Evolutionary conservation across 2,888 invertebrate genomes (phyloP), one percentile per base, ranked within the genome.

Genomic region (Nymphalis urticae): DNA sequence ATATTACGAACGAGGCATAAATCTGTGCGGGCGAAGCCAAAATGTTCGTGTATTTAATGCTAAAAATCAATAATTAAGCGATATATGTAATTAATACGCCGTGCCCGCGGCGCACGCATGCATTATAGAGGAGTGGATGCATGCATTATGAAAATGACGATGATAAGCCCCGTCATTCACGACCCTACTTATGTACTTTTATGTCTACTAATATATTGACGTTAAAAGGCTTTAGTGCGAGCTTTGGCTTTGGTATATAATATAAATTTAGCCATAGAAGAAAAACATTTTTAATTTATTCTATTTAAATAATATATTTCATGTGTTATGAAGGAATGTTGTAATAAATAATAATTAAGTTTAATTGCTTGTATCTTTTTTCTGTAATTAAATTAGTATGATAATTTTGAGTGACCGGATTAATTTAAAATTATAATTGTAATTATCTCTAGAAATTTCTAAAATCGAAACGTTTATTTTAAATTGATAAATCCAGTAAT

Each of bases 31-130:
- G 73, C 73, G 75, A 74, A 74, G 78, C 81, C 81, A 80, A 84
- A 88, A 84, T 84, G 84, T 75, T 76, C 79, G 78, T 79, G 82
- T 85, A 83, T 88, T 90, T 87, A 89, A 89, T 87, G 80, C 86
- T 86, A 90, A 92, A 92, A 92, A 92, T 92, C 92, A 90, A 92
- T 92, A 92, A 90, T 91, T 89, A 90, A 90, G 82, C 87, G 84
- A 84, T 86, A 88, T 87, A 87, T 88, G 90, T 91, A 90, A 91
- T 92, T 91, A 92, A 92, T 90, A 88, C 83, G 82, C 75, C 77
- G 83, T 80, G 75, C 75, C 73, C 78, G 75, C 76, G 73, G 72
- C 72, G 75, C 71, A 68, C 72, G 75, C 76, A 64, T 79, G 77
- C 80, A 80, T 87, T 88, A 89, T 87, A 83, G 77, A 86, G 79